phyloP scores from a whole-genome alignment of 2,797 vertebrate species.

The Sebastes oblongus region DNA sequence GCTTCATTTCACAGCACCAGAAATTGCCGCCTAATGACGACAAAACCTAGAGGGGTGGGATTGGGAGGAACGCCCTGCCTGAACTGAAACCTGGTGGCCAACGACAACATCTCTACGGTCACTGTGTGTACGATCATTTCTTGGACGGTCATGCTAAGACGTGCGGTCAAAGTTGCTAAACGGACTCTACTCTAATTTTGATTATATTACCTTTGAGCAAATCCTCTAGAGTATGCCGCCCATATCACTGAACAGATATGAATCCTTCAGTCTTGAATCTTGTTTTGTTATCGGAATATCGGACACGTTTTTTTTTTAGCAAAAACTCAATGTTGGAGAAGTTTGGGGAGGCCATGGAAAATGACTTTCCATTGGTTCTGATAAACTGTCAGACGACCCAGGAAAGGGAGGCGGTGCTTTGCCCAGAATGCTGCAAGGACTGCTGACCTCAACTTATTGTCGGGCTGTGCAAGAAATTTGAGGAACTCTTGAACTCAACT shows the following conservation, averaged over 20 bases:
- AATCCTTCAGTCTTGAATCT: not conserved
- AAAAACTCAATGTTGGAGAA: not conserved
- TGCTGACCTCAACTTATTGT: not conserved
- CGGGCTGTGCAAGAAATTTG: not conserved
- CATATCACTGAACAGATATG: not conserved
- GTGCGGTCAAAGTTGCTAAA: not conserved
- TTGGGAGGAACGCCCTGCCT: not conserved
- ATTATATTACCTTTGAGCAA: not conserved
- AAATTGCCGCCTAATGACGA: not conserved
- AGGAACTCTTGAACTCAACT: not conserved
- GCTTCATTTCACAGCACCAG: too few species aligned
- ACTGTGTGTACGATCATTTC: not conserved
- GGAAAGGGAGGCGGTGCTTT: not conserved
- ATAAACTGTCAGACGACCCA: not conserved
- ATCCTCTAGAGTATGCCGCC: too few species aligned
- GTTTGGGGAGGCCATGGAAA: not conserved
- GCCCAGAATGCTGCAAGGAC: not conserved
- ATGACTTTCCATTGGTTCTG: not conserved
- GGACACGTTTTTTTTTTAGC: not conserved
- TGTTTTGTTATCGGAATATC: not conserved
- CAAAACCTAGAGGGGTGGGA: not conserved
- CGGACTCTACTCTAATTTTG: not conserved
- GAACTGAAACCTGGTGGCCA: not conserved
- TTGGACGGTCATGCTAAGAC: not conserved
- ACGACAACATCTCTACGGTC: not conserved